Base-by-base conservation (phyloP, 1,140 invertebrate species). In the Homarus americanus region DNA sequence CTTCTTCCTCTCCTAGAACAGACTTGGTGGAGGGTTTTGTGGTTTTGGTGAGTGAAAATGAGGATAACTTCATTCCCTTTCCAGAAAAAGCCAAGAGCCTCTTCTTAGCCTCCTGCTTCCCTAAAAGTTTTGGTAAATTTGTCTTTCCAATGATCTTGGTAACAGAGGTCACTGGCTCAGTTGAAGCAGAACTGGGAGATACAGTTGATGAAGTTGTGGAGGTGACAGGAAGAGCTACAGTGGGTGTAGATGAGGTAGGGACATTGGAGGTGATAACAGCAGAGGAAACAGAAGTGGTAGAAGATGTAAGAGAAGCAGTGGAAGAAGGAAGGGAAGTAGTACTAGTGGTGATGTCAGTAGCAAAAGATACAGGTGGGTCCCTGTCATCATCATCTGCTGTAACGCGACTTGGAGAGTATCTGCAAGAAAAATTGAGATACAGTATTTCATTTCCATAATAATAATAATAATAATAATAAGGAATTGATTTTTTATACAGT, bases 331-430 rank as follows among this genome's bases (percentile, higher is more conserved):
- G 32, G 10, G 83, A 17, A 41, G 83, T 15, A 15, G 36, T 24
- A 80, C 15, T 58, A 58, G 53, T 4, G 15, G 24, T n/a, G n/a
- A n/a, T n/a, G n/a, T n/a, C n/a, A 20, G 63, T 12, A 58, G 82
- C 20, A n/a, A 12, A 36, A 36, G 12, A 15, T 20, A 28, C 34
- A 17, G 58, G 40, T 44, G n/a, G 44, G 7, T 87, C 84, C 44
- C 75, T 87, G 1, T 90, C 88, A 34, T 90, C 88, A 66, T 90
- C 88, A 41, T 90, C 88, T 40, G 82, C 80, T 3, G 88, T 90
- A 24, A 90, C 88, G n/a, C 80, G 79, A 53, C 88, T 90, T 40
- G 88, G 88, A 2, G 88, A 90, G 72, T 90, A 90, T 38, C 88
- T 90, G 88, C 36, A 83, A 53, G 44, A 4, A 85, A 53, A 34